A percentile compares a stretch with the other conserved stretches of the same genome.
These are phyloP conservation scores for Polypedilum pembai DNA, from an alignment of 1,140 invertebrate species.

Conservation along the genomic window DNA sequence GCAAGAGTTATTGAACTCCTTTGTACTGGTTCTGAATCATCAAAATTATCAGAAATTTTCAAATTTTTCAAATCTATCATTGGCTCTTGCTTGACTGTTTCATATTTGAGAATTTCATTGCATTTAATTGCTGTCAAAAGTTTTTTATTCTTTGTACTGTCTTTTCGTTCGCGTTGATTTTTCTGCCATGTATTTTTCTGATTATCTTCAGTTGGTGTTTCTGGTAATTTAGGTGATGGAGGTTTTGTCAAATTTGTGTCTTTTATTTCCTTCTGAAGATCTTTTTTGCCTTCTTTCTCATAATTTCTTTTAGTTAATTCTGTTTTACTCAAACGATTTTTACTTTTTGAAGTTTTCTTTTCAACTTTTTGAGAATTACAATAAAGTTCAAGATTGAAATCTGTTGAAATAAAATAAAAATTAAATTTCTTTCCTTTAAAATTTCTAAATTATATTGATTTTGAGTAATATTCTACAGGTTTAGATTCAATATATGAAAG, in stretches of 20 bases:
- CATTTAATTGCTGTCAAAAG: conserved; percentile 39
- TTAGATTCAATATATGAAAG: too few species aligned
- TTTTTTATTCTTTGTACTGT: conserved; percentile 38
- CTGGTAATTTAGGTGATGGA: conserved; percentile 21
- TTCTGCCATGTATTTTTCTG: conserved; percentile 30
- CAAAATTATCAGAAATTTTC: not conserved
- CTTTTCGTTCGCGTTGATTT: conserved; percentile 38
- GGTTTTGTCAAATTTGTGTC: not conserved
- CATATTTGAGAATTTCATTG: conserved; percentile 40
- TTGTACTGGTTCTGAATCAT: not conserved
- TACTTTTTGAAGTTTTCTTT: conserved; percentile 29
- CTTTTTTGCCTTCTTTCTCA: conserved; percentile 39
- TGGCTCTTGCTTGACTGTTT: conserved; percentile 34
- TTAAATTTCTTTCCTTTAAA: too few species aligned
- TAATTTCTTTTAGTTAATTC: conserved; percentile 35
- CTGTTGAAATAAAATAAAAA: conserved; percentile 25
- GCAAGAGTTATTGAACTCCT: not conserved
- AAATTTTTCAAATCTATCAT: conserved; percentile 29
- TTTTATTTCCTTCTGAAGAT: conserved; percentile 38
- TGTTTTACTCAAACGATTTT: not conserved
- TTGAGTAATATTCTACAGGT: too few species aligned
- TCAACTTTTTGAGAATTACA: not conserved
- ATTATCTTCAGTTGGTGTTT: conserved; percentile 31
- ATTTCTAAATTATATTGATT: too few species aligned
- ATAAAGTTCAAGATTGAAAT: conserved; percentile 39